A percentile compares a stretch with the other conserved stretches of the same genome.
Conservation (phyloP, 2,797 vertebrate species). For the Phyllotis vaccarum region DNA sequence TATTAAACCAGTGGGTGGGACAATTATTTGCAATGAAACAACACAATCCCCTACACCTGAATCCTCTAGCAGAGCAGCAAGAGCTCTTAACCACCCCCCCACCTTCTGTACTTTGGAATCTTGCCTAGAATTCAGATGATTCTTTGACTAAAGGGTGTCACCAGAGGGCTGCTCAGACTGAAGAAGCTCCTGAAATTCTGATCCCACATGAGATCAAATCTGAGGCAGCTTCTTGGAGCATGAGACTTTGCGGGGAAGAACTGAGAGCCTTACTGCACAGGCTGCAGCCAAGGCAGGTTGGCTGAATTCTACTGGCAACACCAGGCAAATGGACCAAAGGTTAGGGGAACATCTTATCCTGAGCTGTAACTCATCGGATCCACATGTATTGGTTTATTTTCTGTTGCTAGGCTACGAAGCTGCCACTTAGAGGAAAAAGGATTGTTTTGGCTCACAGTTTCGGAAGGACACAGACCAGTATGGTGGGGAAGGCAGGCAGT, state of each 20-base stretch:
- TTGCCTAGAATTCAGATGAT: neutral
- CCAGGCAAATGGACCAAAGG: neutral
- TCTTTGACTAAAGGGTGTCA: neutral
- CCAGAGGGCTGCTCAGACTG: neutral
- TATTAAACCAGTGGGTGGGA: too few relatives aligned
- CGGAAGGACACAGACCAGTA: neutral
- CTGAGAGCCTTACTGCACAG: neutral
- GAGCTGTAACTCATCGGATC: neutral
- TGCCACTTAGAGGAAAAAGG: neutral
- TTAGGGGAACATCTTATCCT: neutral
- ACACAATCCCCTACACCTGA: too few relatives aligned
- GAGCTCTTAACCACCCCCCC: neutral
- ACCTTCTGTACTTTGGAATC: neutral
- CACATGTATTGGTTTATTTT: neutral
- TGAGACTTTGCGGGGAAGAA: neutral
- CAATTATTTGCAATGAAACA: too few relatives aligned
- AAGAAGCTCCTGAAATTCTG: neutral
- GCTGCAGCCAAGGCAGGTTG: neutral
- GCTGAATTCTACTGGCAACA: too few relatives aligned
- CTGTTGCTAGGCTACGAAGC: neutral
- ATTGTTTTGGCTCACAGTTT: neutral
- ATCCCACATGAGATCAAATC: neutral
- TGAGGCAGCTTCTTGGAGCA: neutral
- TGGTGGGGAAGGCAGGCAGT: neutral
- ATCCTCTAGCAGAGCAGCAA: neutral